These are phyloP conservation scores for Ceyx cyanopectus DNA, from an alignment of 2,113 vertebrate species.

Conservation along the genomic window DNA sequence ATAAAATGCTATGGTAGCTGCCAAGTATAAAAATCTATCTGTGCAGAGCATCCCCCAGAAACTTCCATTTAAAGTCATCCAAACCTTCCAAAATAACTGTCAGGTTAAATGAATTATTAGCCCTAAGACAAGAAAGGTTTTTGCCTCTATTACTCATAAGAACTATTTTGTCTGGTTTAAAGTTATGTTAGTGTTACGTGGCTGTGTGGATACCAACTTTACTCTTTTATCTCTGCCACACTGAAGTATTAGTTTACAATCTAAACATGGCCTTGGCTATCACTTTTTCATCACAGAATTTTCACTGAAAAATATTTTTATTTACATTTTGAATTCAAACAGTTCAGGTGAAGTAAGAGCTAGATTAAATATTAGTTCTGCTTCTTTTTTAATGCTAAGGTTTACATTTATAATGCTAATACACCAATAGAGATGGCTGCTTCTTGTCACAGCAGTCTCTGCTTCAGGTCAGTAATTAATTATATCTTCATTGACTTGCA, in stretches of 20 bases:
- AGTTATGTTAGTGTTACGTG: neutral
- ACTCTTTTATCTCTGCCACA: neutral
- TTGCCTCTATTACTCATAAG: neutral
- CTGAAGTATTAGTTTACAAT: neutral
- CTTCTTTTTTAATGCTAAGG: neutral
- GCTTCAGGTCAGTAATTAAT: neutral
- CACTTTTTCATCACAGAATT: neutral
- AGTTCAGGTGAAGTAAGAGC: neutral
- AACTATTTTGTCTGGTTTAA: neutral
- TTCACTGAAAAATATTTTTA: neutral
- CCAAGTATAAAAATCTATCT: neutral
- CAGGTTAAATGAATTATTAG: conserved; percentile 33
- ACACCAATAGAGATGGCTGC: neutral
- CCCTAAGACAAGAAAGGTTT: conserved; percentile 17
- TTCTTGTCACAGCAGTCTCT: neutral
- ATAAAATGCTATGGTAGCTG: neutral
- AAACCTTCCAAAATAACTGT: neutral
- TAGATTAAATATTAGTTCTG: neutral
- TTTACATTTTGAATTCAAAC: neutral
- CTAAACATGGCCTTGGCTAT: neutral
- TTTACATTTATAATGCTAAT: neutral
- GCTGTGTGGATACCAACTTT: neutral
- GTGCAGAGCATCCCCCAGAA: conserved; percentile 34
- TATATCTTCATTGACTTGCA: neutral
- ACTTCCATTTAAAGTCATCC: neutral